Conservation (phyloP, 2,113 vertebrate species). For the Pleuronectes platessa region DNA sequence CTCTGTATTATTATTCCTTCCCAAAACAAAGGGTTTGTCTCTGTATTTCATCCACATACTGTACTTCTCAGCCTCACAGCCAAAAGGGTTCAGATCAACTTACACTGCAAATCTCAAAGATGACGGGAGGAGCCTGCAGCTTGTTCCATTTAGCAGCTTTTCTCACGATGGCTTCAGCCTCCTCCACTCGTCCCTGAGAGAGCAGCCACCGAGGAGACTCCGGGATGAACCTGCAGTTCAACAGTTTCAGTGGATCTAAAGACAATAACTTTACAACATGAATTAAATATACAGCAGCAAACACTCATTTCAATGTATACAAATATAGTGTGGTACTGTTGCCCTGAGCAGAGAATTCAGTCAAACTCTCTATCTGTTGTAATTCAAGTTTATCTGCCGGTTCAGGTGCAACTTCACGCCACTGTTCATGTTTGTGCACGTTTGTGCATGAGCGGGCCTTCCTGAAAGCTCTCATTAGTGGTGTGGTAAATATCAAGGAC, state of each 20-base stretch:
- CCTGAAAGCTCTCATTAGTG: too few relatives aligned
- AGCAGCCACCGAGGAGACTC: slow-evolving; percentile 94
- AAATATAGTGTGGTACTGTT: too few relatives aligned
- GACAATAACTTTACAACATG: not conserved
- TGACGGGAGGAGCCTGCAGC: slow-evolving; percentile 75
- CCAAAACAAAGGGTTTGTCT: not conserved
- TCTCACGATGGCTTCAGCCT: slow-evolving; percentile 88
- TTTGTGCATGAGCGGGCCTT: not conserved
- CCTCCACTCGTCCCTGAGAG: slow-evolving; percentile 85
- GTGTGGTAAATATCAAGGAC: too few relatives aligned
- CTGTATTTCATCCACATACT: too few relatives aligned
- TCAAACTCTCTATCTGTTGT: not conserved
- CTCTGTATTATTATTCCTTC: not conserved
- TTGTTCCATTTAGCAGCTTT: slow-evolving; percentile 88
- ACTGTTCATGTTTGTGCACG: not conserved
- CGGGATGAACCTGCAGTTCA: slow-evolving; percentile 86
- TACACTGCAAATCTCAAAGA: slow-evolving; percentile 62
- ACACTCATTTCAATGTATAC: too few relatives aligned
- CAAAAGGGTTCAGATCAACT: slow-evolving; percentile 51
- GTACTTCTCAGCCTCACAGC: too few relatives aligned
- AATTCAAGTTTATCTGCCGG: too few relatives aligned
- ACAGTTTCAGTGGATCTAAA: not conserved
- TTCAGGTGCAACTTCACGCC: too few relatives aligned
- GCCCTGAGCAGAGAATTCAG: not conserved
- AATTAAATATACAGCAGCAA: too few relatives aligned